Percentiles rank a stretch among this genome's conserved stretches.
Conservation (phyloP, 92 coral and sea anemone species). For the Desmophyllum pertusum region DNA sequence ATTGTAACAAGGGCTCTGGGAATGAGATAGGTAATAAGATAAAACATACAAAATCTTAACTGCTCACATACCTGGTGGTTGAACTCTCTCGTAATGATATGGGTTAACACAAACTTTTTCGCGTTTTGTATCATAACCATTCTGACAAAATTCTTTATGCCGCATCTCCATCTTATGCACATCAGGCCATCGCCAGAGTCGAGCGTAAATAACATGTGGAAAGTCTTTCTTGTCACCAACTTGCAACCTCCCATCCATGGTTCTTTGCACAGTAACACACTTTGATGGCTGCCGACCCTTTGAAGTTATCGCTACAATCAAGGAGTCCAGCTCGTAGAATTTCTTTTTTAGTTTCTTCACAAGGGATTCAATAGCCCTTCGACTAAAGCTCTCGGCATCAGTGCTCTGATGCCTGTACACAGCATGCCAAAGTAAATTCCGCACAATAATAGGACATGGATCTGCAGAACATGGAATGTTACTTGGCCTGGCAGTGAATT, state of each 20-base stretch:
- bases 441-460: constrained; percentile 98
- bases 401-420: constrained; percentile 89
- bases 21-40: neutral
- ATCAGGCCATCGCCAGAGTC: constrained; percentile 99
- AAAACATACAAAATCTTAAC: neutral
- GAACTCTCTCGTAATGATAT: constrained; percentile 98
- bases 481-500: constrained; percentile 72
- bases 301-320: constrained; percentile 95
- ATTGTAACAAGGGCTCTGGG: no score
- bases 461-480: constrained; percentile 96
- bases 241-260: constrained; percentile 98
- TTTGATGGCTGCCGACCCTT: constrained; percentile 97
- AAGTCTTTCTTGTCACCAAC: constrained; percentile 99
- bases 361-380: constrained; percentile 96
- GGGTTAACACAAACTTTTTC: constrained; percentile 99
- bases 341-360: constrained; percentile 97
- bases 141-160: constrained; percentile 95
- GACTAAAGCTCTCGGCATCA: constrained; percentile 93
- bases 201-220: constrained; percentile 98
- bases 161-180: constrained; percentile 99
- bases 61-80: constrained; percentile 89
- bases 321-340: constrained; percentile 92
- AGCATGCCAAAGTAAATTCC: constrained; percentile 93
- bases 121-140: constrained; percentile 96
- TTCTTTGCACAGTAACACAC: constrained; percentile 97